Evolutionary conservation across 2,888 invertebrate species (phyloP), one percentile per base, ranked within the genome.

Genomic region (Anoplius nigerrimus): DNA sequence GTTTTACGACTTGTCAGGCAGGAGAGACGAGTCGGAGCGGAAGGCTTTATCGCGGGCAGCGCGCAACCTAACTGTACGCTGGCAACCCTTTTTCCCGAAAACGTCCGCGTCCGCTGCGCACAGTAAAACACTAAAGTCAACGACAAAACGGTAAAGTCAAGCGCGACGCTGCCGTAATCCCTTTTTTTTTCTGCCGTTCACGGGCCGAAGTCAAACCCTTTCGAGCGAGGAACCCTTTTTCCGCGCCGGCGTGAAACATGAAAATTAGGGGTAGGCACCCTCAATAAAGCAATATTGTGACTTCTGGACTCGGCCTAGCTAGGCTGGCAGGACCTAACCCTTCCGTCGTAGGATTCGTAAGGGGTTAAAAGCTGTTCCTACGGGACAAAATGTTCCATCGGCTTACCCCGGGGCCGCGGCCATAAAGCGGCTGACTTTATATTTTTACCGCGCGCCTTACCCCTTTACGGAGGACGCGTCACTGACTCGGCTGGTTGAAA

Each of bases 241-340:
- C 34, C 51, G 54, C 51, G 54, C 18, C 16, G 24, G 55, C 59
- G 62, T 64, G 69, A 63, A 67, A 76, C 72, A 72, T 78, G 55
- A 66, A 77, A 71, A 79, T 80, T 79, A 69, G 66, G 69, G 66
- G 61, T 66, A 55, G 27, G 53, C 65, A 71, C 81, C n/a, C 77
- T 79, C 82, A 85, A 87, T 87, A 87, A 87, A 88, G 81, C 76
- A 86, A 87, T 87, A 87, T 86, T 86, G 84, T 86, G 85, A 85
- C 83, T 83, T 73, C 72, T 60, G 45, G 43, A 42, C 54, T 58
- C 61, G 56, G 11, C 11, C 21, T n/a, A n/a, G n/a, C n/a, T n/a
- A n/a, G 11, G 4, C 43, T 20, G 11, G 11, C n/a, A 6, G n/a
- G n/a, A n/a, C n/a, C 16, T 78, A 83, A 86, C 84, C 83, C 84